Evolutionary conservation across 2,888 invertebrate species (phyloP), one percentile per base, ranked within the genome.

Genomic region (Sesamia inferens): DNA sequence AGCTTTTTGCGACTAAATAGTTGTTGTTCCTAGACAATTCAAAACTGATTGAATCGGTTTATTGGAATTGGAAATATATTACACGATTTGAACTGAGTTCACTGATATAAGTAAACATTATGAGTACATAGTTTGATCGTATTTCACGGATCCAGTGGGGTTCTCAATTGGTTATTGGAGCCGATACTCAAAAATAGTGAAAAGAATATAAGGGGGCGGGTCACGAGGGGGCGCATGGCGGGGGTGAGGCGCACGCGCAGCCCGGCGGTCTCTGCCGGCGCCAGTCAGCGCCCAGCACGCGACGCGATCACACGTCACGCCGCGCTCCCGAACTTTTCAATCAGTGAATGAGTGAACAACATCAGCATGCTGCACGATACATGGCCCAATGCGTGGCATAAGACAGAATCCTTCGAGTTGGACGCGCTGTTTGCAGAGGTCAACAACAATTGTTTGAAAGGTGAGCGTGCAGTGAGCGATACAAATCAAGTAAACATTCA

Each of bases 301-400:
- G 87, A 71, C 74, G 81, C 83, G 85, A 79, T 82, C 83, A 86
- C 88, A 87, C 87, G 86, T 82, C 82, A 82, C 86, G 75, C 39
- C 62, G 68, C 66, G 70, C 31, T 63, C 16, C 3, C 3, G n/a
- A 39, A 61, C 8, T 22, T 59, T 55, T 69, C 48, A 58, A 31
- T 31, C 64, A 62, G 79, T 76, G 80, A 82, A 76, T 83, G 69
- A 82, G 85, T 85, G 85, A 87, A 79, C 67, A 65, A 59, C n/a
- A n/a, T n/a, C 54, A 90, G 71, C 82, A 95, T 95, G 95, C 88
- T 95, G 85, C 94, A 95, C 92, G 95, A 95, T 81, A 88, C 92
- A 79, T 94, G 94, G 94, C 90, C 89, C 79, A 78, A 79, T 76
- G 89, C 88, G 83, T 93, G 91, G 91, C 90, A 89, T 83, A 93